Evolutionary conservation across 1,140 invertebrate genomes (phyloP).

Genomic region (Reticulitermes speratus): DNA sequence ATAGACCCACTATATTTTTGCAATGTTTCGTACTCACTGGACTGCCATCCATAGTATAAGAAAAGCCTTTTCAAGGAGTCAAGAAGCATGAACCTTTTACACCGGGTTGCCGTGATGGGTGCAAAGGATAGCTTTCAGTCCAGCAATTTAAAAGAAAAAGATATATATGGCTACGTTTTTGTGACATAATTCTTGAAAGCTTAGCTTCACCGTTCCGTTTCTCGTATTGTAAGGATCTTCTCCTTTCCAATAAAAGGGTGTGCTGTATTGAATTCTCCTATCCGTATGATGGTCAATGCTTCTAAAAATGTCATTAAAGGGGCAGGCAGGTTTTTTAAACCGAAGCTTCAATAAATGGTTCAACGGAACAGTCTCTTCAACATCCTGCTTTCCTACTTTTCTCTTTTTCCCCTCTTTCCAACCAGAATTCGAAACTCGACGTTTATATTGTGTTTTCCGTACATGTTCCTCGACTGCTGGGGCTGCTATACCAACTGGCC

Average conservation of each 20-base stretch:
- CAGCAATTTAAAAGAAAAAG: background rate
- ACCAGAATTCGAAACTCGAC: background rate
- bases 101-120: too few relatives aligned
- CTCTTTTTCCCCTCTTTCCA: background rate
- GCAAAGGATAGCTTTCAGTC: background rate
- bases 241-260: background rate
- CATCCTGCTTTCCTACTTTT: background rate
- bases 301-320: background rate
- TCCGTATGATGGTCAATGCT: background rate
- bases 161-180: background rate
- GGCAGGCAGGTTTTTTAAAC: background rate
- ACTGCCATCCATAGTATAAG: too few relatives aligned
- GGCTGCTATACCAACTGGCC: background rate
- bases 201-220: background rate
- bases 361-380: background rate
- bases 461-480: too few relatives aligned
- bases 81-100: too few relatives aligned
- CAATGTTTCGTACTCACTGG: too few relatives aligned
- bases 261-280: background rate
- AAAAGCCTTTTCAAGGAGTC: too few relatives aligned
- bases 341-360: background rate
- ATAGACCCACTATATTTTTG: too few relatives aligned
- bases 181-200: background rate
- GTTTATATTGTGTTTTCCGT: background rate
- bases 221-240: background rate